phyloP scores from a whole-genome alignment of 2,797 vertebrate species.

The Spinus olivaceus region DNA sequence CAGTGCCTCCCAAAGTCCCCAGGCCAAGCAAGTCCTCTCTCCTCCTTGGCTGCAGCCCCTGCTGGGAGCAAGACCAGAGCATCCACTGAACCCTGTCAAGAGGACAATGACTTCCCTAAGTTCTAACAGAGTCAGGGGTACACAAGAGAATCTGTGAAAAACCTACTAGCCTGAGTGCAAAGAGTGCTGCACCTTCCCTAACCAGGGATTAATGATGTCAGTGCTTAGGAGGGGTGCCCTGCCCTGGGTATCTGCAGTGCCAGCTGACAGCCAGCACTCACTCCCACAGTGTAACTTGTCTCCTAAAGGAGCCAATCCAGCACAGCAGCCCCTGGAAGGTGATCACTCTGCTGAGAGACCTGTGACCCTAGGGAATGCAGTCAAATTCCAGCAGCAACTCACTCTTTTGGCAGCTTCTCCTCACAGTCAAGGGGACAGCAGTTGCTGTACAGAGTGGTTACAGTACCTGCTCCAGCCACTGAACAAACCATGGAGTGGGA shows the following conservation, averaged over 20 bases:
- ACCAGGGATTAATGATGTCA: not conserved
- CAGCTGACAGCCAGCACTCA: not conserved
- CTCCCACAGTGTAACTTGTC: not conserved
- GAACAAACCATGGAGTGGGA: not conserved
- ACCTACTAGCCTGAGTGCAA: not conserved
- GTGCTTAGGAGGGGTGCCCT: not conserved
- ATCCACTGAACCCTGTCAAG: rapidly evolving
- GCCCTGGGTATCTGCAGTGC: not conserved
- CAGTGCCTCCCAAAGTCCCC: not conserved
- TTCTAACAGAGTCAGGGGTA: not conserved
- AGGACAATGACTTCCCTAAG: not conserved
- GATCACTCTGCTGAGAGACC: not conserved
- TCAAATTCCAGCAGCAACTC: not conserved
- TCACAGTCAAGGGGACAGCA: not conserved
- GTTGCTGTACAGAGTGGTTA: not conserved
- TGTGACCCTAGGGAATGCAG: not conserved
- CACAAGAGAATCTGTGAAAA: not conserved
- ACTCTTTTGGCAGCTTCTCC: not conserved
- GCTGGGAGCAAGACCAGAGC: not conserved
- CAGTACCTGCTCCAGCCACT: not conserved
- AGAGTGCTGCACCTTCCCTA: not conserved
- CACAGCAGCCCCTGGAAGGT: not conserved
- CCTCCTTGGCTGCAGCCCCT: not conserved
- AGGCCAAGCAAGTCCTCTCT: not conserved
- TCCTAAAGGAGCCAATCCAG: not conserved